Conservation (phyloP, 1,140 invertebrate genomes). For the Octopus sinensis region DNA sequence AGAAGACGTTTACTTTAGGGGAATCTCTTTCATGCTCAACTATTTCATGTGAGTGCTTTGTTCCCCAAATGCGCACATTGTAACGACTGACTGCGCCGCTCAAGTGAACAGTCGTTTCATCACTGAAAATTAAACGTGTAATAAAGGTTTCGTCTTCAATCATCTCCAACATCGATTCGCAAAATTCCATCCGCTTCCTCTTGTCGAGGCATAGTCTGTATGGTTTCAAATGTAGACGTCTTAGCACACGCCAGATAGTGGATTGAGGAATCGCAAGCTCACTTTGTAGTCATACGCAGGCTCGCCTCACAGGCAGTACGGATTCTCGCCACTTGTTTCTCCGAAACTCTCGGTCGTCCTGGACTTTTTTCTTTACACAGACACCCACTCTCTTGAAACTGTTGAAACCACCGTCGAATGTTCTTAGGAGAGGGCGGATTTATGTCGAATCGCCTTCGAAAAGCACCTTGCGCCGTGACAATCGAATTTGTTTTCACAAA, state of each 20-base stretch:
- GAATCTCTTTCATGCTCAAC: neutral
- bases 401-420: no score
- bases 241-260: neutral
- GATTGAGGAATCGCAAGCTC: neutral
- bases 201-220: neutral
- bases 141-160: neutral
- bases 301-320: neutral
- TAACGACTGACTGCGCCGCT: neutral
- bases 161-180: constrained; percentile 9
- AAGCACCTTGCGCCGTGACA: neutral
- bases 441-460: neutral
- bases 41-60: neutral
- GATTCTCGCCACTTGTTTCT: neutral
- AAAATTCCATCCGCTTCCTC: neutral
- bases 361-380: neutral
- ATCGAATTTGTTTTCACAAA: no score
- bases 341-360: neutral
- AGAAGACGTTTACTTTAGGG: constrained; percentile 7
- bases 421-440: no score
- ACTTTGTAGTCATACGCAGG: neutral
- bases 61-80: constrained; percentile 3
- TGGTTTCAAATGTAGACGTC: neutral
- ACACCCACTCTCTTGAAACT: no score
- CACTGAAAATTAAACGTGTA: constrained; percentile 2
- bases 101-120: neutral